A percentile compares a stretch with the other conserved stretches of the same genome.
phyloP scores from a whole-genome alignment of 2,888 invertebrate species.

The Nymphalis urticae region DNA sequence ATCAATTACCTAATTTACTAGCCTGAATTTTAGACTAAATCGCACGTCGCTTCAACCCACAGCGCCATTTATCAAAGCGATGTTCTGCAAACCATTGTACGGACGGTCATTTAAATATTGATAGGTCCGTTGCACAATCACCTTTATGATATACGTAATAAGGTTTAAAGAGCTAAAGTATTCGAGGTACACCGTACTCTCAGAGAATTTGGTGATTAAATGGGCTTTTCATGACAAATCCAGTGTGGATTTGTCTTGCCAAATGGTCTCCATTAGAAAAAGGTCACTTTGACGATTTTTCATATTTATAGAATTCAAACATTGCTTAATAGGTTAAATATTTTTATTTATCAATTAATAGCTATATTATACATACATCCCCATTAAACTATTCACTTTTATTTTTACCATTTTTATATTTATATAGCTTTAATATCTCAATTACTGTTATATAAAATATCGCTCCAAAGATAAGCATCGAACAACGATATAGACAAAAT shows the following conservation, averaged over 20 bases:
- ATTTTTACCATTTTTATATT: too few species aligned
- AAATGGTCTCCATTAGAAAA: slow-evolving; percentile 11
- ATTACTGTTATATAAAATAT: too few species aligned
- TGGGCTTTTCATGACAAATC: slow-evolving; percentile 29
- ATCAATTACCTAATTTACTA: slow-evolving; percentile 24
- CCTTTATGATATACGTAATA: slow-evolving; percentile 6
- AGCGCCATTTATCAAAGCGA: slow-evolving; percentile 30
- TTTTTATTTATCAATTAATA: background rate
- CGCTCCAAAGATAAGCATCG: background rate
- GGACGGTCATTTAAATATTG: slow-evolving; percentile 1
- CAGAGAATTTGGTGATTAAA: slow-evolving; percentile 21
- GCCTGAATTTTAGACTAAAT: slow-evolving; percentile 27
- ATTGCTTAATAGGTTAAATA: background rate
- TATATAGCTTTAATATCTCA: too few species aligned
- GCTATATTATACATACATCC: too few species aligned
- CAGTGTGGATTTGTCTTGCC: slow-evolving; percentile 19
- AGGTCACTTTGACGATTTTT: slow-evolving; percentile 3
- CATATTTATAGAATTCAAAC: background rate
- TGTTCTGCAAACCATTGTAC: slow-evolving; percentile 15
- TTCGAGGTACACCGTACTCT: background rate
- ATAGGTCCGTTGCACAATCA: slow-evolving; percentile 15
- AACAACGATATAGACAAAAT: background rate
- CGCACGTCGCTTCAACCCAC: slow-evolving; percentile 21
- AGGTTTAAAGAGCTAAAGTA: background rate
- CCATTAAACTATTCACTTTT: too few species aligned